Evolutionary conservation across 1,140 invertebrate species (phyloP), one percentile per base, ranked within the genome.

Genomic region (Dryas iulia): DNA sequence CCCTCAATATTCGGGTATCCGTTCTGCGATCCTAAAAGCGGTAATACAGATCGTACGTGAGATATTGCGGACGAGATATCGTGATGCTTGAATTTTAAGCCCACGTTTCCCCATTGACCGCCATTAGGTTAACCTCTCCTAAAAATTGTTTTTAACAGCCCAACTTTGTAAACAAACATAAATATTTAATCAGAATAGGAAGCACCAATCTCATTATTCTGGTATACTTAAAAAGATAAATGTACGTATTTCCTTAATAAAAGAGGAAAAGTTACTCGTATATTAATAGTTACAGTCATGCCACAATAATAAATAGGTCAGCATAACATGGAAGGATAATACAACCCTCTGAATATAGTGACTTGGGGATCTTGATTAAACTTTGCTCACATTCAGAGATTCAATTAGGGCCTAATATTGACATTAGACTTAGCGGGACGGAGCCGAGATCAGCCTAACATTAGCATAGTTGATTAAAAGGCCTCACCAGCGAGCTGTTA

Each of bases 381-480:
- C 72, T 87, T 87, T 76, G 69, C 79, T 77, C 70, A 79, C 80
- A 82, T 83, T 83, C 71, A 58, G 65, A 81, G 67, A 84, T 90
- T 90, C 80, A 87, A 89, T 89, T 87, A 87, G 86, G 75, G 74
- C 73, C 71, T 84, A 77, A 87, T 87, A 89, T 87, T 89, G 82
- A 82, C 80, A 84, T 84, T 81, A 74, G 78, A 69, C 72, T 82
- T 82, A 79, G 76, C 72, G 76, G 71, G 66, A 76, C 78, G 74
- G 67, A 69, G 71, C 77, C 72, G 78, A 78, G 81, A 86, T 83
- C 83, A 81, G 82, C 77, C 82, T 85, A 84, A 86, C 85, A 90
- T 90, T 90, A 87, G 81, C 86, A 87, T 89, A 89, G 84, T 88
- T 90, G 87, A 91, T 91, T 91, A 91, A 90, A 90, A 90, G 86